phyloP scores from a whole-genome alignment of 1,140 invertebrate genomes.

The Pseudoatta argentina region DNA sequence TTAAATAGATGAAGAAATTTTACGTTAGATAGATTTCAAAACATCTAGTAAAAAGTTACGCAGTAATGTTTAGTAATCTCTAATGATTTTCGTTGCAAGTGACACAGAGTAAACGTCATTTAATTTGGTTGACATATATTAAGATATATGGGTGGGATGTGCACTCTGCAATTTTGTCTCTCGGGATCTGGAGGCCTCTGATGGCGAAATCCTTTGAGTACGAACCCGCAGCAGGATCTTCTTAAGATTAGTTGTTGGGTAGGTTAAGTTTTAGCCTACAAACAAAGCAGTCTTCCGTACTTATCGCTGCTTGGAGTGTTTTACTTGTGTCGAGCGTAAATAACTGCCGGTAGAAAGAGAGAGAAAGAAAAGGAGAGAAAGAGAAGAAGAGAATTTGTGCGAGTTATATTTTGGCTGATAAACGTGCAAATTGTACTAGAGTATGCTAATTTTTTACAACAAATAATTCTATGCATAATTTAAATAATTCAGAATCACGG shows the following conservation, averaged over 20 bases:
- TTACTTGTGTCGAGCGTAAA: constrained; percentile 64
- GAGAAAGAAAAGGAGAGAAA: background rate
- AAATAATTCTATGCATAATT: background rate
- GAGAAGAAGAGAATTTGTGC: constrained; percentile 49
- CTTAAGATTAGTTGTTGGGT: constrained; percentile 74
- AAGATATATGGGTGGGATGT: constrained; percentile 50
- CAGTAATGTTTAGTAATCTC: constrained; percentile 19
- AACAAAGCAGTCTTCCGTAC: constrained; percentile 70
- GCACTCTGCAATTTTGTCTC: constrained; percentile 59
- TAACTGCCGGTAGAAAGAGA: constrained; percentile 55
- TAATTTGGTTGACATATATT: constrained; percentile 70
- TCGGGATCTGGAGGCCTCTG: constrained; percentile 36
- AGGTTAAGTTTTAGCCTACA: constrained; percentile 72
- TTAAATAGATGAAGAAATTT: background rate
- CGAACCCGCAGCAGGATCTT: constrained; percentile 72
- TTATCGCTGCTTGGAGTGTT: constrained; percentile 68
- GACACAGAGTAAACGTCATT: constrained; percentile 47
- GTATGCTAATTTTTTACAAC: background rate
- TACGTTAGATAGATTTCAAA: background rate
- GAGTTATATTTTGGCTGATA: constrained; percentile 56
- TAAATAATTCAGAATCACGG: background rate
- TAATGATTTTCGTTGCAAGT: constrained; percentile 26
- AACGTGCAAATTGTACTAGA: constrained; percentile 32
- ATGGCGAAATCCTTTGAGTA: constrained; percentile 68
- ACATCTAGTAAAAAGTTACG: background rate